These are phyloP conservation scores for Varecia variegata DNA, from an alignment of 2,797 vertebrate genomes.

Conservation along the genomic window DNA sequence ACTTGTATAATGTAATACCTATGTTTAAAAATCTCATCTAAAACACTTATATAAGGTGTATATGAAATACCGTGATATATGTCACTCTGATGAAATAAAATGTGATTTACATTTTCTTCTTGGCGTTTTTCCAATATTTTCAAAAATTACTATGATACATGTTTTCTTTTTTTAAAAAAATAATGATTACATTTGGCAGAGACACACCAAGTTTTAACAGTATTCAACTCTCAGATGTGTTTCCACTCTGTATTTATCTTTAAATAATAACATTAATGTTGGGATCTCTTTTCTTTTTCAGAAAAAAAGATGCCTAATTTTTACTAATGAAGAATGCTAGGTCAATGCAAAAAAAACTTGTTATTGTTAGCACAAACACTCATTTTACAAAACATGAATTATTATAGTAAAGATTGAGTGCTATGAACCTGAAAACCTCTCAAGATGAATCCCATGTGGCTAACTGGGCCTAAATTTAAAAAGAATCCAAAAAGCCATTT, in stretches of 20 bases:
- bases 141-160: background rate
- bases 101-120: background rate
- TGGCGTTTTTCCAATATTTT: background rate
- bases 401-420: background rate
- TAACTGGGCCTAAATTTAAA: too few species aligned
- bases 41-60: background rate
- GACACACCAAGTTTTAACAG: background rate
- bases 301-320: background rate
- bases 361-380: background rate
- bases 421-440: too few species aligned
- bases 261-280: background rate
- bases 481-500: too few species aligned
- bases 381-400: background rate
- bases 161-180: background rate
- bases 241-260: background rate
- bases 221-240: background rate
- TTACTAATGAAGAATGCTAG: constrained; percentile 8
- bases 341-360: background rate
- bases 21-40: background rate
- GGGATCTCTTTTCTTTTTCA: background rate
- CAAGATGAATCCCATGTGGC: too few species aligned
- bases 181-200: background rate
- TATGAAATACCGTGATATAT: background rate
- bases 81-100: constrained; percentile 5
- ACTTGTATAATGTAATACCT: background rate